Conservation (phyloP, 1,140 invertebrate species). For the Dreissena rostriformis region DNA sequence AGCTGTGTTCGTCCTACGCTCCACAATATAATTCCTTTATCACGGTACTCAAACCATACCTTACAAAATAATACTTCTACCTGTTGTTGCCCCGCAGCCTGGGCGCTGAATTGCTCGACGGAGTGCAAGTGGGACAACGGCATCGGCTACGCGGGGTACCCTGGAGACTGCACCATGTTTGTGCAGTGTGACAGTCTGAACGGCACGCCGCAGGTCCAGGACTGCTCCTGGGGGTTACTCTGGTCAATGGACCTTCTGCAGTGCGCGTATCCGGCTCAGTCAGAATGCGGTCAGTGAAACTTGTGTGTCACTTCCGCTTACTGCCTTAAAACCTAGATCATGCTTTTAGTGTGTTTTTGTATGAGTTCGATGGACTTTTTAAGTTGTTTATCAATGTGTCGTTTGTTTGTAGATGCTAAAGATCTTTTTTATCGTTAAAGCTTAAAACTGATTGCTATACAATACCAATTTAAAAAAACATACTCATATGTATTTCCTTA, state of each 20-base stretch:
- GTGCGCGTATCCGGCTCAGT: conserved; percentile 40
- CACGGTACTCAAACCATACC: neutral
- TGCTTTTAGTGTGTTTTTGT: too few relatives aligned
- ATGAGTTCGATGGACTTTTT: too few relatives aligned
- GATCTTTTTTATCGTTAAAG: too few relatives aligned
- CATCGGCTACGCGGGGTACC: conserved; percentile 41
- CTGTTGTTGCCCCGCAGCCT: neutral
- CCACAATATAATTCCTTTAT: neutral
- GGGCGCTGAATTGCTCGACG: conserved; percentile 32
- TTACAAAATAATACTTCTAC: neutral
- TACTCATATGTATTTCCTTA: neutral
- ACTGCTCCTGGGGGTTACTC: conserved; percentile 39
- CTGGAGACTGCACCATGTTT: conserved; percentile 48
- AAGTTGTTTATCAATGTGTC: too few relatives aligned
- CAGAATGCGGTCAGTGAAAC: conserved; percentile 44
- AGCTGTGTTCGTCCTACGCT: neutral
- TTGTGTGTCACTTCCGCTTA: too few relatives aligned
- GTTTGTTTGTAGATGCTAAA: too few relatives aligned
- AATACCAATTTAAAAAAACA: too few relatives aligned
- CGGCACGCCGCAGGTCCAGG: conserved; percentile 33
- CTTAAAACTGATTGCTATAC: too few relatives aligned
- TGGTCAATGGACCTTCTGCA: conserved; percentile 47
- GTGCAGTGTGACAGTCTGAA: conserved; percentile 53
- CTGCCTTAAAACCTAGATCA: too few relatives aligned
- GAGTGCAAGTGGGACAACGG: conserved; percentile 58